A percentile compares a stretch with the other conserved stretches of the same genome.
Conservation (phyloP, 2,888 invertebrate species). For the Eristalinus sepulchralis region DNA sequence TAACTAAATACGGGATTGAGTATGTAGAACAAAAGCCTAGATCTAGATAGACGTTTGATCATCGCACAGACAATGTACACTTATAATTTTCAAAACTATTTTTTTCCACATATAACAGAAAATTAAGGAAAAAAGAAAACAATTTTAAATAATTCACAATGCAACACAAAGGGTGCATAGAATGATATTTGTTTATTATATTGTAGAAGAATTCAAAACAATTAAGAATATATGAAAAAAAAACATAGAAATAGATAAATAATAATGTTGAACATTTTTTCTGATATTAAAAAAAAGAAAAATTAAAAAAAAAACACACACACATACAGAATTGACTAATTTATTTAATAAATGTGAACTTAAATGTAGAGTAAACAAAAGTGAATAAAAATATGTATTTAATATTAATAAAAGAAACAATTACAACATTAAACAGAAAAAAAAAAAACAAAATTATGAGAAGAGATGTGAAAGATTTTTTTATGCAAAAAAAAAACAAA, state of each 20-base stretch:
- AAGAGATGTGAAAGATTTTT: constrained; percentile 30
- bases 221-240: constrained; percentile 27
- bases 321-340: constrained; percentile 53
- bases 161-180: constrained; percentile 53
- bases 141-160: constrained; percentile 53
- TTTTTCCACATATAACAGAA: constrained; percentile 26
- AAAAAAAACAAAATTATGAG: not conserved
- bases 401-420: constrained; percentile 57
- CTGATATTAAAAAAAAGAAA: constrained; percentile 74
- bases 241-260: constrained; percentile 63
- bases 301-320: constrained; percentile 32
- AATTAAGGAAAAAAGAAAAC: constrained; percentile 27
- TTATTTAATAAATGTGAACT: constrained; percentile 70
- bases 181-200: constrained; percentile 66
- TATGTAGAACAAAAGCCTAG: not conserved
- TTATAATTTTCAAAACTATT: constrained; percentile 36
- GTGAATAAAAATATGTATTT: constrained; percentile 63
- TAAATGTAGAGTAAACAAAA: constrained; percentile 59
- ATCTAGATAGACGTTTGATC: constrained; percentile 4
- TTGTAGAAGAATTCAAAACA: constrained; percentile 41
- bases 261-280: constrained; percentile 74
- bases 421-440: constrained; percentile 37
- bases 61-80: constrained; percentile 51
- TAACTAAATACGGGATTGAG: constrained; percentile 37
- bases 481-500: constrained; percentile 48